phyloP scores from a whole-genome alignment of 2,797 vertebrate species.

The Phalanger gymnotis region DNA sequence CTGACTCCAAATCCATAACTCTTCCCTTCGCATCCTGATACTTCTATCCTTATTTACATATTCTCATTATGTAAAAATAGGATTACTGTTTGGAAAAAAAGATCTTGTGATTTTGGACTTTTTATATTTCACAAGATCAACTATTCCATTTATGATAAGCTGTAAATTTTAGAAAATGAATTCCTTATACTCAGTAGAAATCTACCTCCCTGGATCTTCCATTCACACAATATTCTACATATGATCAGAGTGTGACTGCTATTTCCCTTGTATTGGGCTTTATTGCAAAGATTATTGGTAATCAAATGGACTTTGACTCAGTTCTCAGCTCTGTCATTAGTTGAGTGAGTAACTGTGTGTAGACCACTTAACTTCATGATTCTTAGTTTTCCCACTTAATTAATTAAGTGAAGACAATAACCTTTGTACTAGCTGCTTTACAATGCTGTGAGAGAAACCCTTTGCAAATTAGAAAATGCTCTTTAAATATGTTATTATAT shows the following conservation, averaged over 20 bases:
- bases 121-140: neutral
- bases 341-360: neutral
- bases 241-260: neutral
- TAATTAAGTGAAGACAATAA: neutral
- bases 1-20: neutral
- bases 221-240: neutral
- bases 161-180: neutral
- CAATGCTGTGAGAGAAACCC: neutral
- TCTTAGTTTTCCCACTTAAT: neutral
- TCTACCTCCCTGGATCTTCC: neutral
- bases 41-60: neutral
- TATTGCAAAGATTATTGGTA: neutral
- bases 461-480: neutral
- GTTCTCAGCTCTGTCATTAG: neutral
- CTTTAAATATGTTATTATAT: neutral
- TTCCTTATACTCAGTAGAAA: neutral
- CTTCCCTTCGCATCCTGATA: neutral
- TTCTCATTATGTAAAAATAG: neutral
- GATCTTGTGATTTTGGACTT: neutral
- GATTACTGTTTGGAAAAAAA: neutral
- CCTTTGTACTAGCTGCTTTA: neutral
- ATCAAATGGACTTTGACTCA: neutral
- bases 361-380: neutral
- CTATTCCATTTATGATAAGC: neutral
- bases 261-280: neutral